A percentile compares a stretch with the other conserved stretches of the same genome.
Conservation (phyloP, 2,113 vertebrate genomes). For the Tinamus guttatus region DNA sequence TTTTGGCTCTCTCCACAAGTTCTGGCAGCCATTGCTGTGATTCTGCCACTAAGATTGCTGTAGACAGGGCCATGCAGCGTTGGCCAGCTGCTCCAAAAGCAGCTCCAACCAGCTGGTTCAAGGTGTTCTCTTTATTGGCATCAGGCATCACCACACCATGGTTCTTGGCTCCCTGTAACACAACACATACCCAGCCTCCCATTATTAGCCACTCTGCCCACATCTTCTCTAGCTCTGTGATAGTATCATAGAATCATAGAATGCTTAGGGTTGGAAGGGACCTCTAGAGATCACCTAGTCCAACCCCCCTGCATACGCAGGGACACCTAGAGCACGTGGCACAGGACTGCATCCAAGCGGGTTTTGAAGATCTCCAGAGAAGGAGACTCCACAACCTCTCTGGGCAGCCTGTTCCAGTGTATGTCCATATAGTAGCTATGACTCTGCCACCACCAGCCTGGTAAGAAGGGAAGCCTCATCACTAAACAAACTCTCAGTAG, state of each 20-base stretch:
- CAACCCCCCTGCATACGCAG: too few relatives aligned
- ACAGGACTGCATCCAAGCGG: too few relatives aligned
- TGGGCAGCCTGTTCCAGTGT: too few relatives aligned
- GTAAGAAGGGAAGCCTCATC: background rate
- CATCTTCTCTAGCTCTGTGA: background rate
- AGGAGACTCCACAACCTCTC: too few relatives aligned
- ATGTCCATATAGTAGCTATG: background rate
- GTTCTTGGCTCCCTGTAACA: slow-evolving; percentile 93
- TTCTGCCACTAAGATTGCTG: slow-evolving; percentile 92
- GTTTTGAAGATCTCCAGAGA: too few relatives aligned
- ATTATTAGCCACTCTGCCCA: background rate
- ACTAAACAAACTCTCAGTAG: background rate
- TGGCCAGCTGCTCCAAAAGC: slow-evolving; percentile 97
- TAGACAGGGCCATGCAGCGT: slow-evolving; percentile 98
- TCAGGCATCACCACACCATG: slow-evolving; percentile 98
- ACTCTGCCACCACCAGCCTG: background rate
- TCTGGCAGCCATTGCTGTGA: slow-evolving; percentile 92
- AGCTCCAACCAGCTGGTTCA: slow-evolving; percentile 96
- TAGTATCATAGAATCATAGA: too few relatives aligned
- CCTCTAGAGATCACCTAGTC: too few relatives aligned
- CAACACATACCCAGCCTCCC: background rate
- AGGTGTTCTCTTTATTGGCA: slow-evolving; percentile 96
- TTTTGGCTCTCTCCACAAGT: slow-evolving; percentile 91
- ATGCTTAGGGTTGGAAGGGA: too few relatives aligned
- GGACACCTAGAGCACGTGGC: too few relatives aligned